Conservation (phyloP, 2,113 vertebrate species). For the Poeciliopsis retropinna region DNA sequence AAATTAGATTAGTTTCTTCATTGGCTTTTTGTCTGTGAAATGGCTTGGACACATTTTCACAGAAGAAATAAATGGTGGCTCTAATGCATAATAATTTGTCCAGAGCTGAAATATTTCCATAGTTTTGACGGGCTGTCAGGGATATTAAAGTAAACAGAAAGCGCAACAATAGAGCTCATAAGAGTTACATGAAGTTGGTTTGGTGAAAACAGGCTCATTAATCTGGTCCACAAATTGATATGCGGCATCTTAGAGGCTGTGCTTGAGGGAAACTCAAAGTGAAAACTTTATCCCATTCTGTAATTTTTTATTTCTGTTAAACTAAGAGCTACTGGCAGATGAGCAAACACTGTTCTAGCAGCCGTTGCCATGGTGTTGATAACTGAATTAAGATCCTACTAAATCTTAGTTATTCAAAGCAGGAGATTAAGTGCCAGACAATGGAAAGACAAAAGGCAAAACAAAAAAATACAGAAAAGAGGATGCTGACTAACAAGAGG, state of each 20-base stretch:
- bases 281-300: background rate
- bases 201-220: background rate
- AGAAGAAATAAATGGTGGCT: background rate
- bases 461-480: background rate
- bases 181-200: background rate
- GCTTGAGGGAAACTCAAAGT: background rate
- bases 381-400: background rate
- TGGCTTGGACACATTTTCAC: background rate
- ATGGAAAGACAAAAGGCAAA: background rate
- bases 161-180: background rate
- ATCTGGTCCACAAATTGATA: conserved; percentile 4
- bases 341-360: background rate
- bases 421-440: background rate
- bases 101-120: background rate
- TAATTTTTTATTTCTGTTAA: background rate
- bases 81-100: background rate
- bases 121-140: background rate
- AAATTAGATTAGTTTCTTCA: too few relatives aligned
- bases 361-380: background rate
- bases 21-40: background rate
- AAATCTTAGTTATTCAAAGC: background rate
- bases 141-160: background rate
- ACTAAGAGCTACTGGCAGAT: background rate
- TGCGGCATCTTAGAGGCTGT: background rate
- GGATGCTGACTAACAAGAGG: conserved; percentile 43